Base-by-base conservation (phyloP, 2,888 invertebrate species). In the Nudaria mundana region DNA sequence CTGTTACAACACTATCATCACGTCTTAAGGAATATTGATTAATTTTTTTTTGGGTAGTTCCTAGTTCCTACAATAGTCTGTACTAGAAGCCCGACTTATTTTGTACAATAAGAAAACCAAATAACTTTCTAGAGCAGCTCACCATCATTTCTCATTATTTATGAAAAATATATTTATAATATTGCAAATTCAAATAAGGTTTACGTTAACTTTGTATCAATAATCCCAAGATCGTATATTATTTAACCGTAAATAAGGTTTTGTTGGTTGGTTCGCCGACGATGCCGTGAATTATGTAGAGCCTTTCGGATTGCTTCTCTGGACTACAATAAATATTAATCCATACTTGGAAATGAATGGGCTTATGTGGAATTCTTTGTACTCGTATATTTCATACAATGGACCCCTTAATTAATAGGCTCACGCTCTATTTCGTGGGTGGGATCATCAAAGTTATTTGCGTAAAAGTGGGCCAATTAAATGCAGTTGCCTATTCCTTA, bases 231-330 rank as follows among this genome's bases (percentile, higher is more conserved):
- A 72, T 71, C 70, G 73, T 74, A 72, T 76, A 80, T 80, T 79
- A 80, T 80, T 80, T 78, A 75, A 74, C 71, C 73, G 76, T 76
- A 78, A 81, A 76, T 75, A 80, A 74, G 71, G 66, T 60, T 65
- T 64, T 69, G 68, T 63, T 68, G 65, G 65, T 60, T 58, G 50
- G 43, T 56, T 56, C 53, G 51, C 50, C 51, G 60, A 24, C 59
- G 32, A 15, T 49, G 55, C 55, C 68, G 71, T 80, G 79, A 76
- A 81, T 80, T 76, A 71, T 66, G 55, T 40, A 45, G 63, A 67
- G 71, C 71, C 78, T 51, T 50, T 78, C 64, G 76, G 66, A 71
- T 75, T 67, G 71, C 72, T 66, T 66, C 64, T 60, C 65, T 48
- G 57, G 57, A 52, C 62, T 63, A 68, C 71, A 72, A 78, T 77